Base-by-base conservation (phyloP, 2,888 invertebrate genomes). In the Lasioglossum villosulum region DNA sequence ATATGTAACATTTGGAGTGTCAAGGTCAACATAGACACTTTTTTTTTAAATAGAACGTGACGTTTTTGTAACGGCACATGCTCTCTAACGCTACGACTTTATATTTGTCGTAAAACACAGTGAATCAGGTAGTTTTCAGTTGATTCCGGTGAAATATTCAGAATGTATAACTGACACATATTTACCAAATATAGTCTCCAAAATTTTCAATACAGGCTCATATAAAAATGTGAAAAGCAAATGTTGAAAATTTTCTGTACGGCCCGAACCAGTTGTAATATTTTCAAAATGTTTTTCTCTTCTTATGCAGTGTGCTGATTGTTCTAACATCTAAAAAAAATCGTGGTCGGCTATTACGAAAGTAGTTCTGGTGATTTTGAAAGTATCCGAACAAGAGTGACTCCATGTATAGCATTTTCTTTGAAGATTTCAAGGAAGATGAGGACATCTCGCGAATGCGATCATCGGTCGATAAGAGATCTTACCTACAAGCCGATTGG, bases 401-500 rank as follows among this genome's bases (percentile, higher is more conserved):
- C 48, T 52, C 48, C 23, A 52, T 23, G 8, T 12, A 56, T 10
- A 56, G n/a, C 0, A 56, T n/a, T 56, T n/a, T 56, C 4, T 4
- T 56, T 10, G 4, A 10, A n/a, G 23, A n/a, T 56, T n/a, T n/a
- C 0, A n/a, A 0, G 2, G 10, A 10, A 56, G 56, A 8, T 10
- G 56, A 56, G 10, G 56, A n/a, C 56, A 56, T 56, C 56, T 10
- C 56, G 56, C 56, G 23, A 52, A 52, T 23, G 52, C 52, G n/a
- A 56, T 56, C 56, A 56, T 34, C 37, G 68, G 19, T 68, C 37
- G 37, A 70, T 70, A 39, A 70, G 4, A 66, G 2, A 30, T 79
- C 73, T 88, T 83, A 91, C 91, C 90, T 86, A 82, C 76, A 52
- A 89, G 91, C 89, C 83, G 91, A 91, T 90, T 90, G 91, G 91